Evolutionary conservation across 2,797 vertebrate genomes (phyloP), one percentile per base, ranked within the genome.

Genomic region (Aeoliscus strigatus): DNA sequence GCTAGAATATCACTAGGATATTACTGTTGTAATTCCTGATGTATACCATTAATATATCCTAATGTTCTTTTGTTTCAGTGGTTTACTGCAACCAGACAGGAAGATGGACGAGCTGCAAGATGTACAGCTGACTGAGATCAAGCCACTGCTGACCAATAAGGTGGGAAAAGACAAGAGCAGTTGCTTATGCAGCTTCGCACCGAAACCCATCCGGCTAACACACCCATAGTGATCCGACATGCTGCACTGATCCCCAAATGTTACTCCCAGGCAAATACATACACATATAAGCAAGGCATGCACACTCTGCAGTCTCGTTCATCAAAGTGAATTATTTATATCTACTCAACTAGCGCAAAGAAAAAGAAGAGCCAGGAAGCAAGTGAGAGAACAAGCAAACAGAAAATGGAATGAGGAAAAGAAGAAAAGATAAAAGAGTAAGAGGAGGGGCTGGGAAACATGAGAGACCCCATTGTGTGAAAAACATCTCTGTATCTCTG

Each of bases 71-170:
- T n/a, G n/a, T n/a, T n/a, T n/a, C n/a, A 52, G 50, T 37, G 32
- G 34, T 70, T 68, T 41, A 51, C 44, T 59, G 62, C 50, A 45
- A 78, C 39, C 18, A 44, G 40, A 75, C 60, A 73, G 63, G 64
- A 83, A 82, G 69, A 97, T 97, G 94, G 94, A 96, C 42, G 94
- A 97, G 78, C 85, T 97, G 48, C 94, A 97, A 83, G 94, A 97
- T 59, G 93, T 97, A 73, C 94, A 97, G 76, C 66, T 97, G 78
- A 97, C 92, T 59, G 94, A 97, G 81, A 96, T 97, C 87, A 97
- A 95, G 73, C 93, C 94, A 0, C 90, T 97, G 58, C 88, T 97
- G 79, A 94, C 93, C 48, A 92, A 91, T 65, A 96, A 94, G 93
- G 94, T 97, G 86, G 89, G n/a, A n/a, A n/a, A n/a, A n/a, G n/a